Percentiles rank a stretch among this genome's conserved stretches.
phyloP scores from a whole-genome alignment of 2,797 vertebrate species.

The Pyrrhura leucotis region DNA sequence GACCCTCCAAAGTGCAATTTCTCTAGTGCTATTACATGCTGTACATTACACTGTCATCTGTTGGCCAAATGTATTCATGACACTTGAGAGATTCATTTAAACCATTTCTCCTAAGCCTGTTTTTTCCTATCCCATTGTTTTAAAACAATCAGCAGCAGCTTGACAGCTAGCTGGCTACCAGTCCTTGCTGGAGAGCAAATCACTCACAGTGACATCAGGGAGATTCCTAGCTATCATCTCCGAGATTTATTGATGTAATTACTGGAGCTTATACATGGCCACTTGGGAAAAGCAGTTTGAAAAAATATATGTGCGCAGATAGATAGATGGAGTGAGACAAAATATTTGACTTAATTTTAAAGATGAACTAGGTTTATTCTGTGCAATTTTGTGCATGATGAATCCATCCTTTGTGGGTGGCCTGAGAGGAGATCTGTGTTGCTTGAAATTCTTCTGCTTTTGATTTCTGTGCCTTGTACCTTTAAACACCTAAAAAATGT shows the following conservation, averaged over 20 bases:
- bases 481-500: neutral
- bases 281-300: neutral
- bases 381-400: neutral
- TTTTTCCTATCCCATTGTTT: neutral
- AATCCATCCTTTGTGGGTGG: neutral
- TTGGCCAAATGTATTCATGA: neutral
- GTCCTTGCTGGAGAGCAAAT: neutral
- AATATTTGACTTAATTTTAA: neutral
- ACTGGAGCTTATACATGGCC: neutral
- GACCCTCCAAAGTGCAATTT: neutral
- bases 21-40: neutral
- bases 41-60: neutral
- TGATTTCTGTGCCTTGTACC: neutral
- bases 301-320: neutral
- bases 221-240: neutral
- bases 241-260: neutral
- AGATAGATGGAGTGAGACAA: neutral
- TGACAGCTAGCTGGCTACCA: neutral
- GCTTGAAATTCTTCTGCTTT: neutral
- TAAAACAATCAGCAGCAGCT: neutral
- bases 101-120: neutral
- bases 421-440: neutral
- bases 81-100: neutral
- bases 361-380: neutral
- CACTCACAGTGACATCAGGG: neutral